These are phyloP conservation scores for Pachycephala philippinensis DNA, from an alignment of 2,113 vertebrate genomes.

Conservation along the genomic window DNA sequence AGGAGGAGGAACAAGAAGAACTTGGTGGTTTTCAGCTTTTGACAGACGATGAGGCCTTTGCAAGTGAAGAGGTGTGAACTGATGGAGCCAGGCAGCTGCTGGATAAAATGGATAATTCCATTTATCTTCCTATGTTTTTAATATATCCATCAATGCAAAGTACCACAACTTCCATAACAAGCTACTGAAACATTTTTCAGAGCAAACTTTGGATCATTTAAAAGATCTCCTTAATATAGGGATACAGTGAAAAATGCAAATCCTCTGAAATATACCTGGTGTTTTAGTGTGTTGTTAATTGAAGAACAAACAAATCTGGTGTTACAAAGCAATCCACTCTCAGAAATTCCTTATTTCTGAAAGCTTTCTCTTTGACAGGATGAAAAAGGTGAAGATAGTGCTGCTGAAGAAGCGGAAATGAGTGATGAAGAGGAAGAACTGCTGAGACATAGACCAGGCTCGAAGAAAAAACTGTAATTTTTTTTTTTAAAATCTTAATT, in stretches of 20 bases:
- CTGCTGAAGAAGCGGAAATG: constrained; percentile 22
- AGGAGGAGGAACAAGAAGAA: constrained; percentile 79
- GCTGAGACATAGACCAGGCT: constrained; percentile 55
- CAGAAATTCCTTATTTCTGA: neutral
- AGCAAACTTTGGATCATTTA: neutral
- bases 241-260: neutral
- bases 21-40: constrained; percentile 86
- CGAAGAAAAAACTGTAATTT: constrained; percentile 85
- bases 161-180: neutral
- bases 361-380: constrained; percentile 37
- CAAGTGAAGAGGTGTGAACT: constrained; percentile 77
- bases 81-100: neutral
- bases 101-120: neutral
- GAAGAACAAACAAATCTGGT: neutral
- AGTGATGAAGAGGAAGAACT: constrained; percentile 79
- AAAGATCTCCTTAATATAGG: neutral
- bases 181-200: neutral
- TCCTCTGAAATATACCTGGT: neutral
- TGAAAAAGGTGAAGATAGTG: constrained; percentile 46
- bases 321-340: neutral
- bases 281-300: neutral
- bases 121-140: neutral
- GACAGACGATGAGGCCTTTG: constrained; percentile 79
- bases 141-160: neutral
- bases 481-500: neutral